Percentiles rank a stretch among this genome's conserved stretches.
Evolutionary conservation across 2,888 invertebrate species (phyloP).

Genomic region (Catocala nupta): DNA sequence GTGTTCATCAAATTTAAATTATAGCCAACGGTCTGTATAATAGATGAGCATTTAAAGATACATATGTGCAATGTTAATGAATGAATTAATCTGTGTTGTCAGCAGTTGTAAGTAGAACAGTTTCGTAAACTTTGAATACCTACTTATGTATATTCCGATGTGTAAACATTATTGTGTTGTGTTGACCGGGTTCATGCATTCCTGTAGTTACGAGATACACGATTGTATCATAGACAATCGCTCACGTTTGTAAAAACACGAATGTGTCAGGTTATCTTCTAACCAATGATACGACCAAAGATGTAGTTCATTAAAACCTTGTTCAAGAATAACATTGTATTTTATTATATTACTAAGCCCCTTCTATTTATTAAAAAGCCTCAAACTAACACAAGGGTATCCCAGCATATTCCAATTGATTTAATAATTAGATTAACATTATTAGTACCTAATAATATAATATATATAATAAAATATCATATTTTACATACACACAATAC

Average conservation of each 20-base stretch:
- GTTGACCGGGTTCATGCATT: conserved; percentile 68
- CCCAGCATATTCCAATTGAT: too few relatives aligned
- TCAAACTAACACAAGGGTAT: too few relatives aligned
- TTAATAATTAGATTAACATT: too few relatives aligned
- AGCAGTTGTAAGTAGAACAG: conserved; percentile 36
- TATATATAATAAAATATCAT: too few relatives aligned
- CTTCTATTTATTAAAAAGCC: too few relatives aligned
- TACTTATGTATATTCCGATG: conserved; percentile 24
- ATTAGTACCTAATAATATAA: too few relatives aligned
- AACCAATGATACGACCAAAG: conserved; percentile 91
- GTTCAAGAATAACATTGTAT: conserved; percentile 68
- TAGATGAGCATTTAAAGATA: conserved; percentile 23
- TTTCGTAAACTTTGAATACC: conserved; percentile 14
- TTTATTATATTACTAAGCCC: conserved; percentile 55
- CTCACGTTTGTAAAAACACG: conserved; percentile 59
- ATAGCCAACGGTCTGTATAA: conserved; percentile 19
- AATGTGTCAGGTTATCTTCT: conserved; percentile 73
- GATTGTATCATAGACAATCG: conserved; percentile 49
- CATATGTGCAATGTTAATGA: conserved; percentile 39
- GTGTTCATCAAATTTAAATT: conserved; percentile 54
- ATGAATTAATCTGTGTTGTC: conserved; percentile 40
- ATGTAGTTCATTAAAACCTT: conserved; percentile 86
- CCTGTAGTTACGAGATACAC: conserved; percentile 63
- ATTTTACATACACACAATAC: too few relatives aligned
- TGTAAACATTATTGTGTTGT: conserved; percentile 34